These are phyloP conservation scores for Parazoanthus darwini DNA, from an alignment of 92 coral and sea anemone genomes.

Conservation along the genomic window DNA sequence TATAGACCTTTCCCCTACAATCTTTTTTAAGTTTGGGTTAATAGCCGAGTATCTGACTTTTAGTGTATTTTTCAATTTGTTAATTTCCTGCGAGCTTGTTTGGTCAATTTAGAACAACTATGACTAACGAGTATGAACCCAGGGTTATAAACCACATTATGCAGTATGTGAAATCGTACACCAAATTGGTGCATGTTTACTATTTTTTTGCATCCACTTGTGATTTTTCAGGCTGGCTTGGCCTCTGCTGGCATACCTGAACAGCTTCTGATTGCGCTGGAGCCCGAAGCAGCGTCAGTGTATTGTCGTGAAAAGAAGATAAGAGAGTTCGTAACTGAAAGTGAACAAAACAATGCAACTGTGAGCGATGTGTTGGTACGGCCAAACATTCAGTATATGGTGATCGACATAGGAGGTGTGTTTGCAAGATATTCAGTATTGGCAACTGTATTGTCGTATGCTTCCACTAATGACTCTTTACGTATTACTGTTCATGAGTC, in stretches of 20 bases:
- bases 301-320: constrained; percentile 60
- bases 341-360: constrained; percentile 6
- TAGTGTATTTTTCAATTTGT: too few relatives aligned
- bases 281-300: constrained; percentile 70
- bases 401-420: constrained; percentile 55
- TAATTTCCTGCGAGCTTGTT: too few relatives aligned
- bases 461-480: too few relatives aligned
- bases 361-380: constrained; percentile 22
- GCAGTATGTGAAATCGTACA: background rate
- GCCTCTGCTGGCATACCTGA: constrained; percentile 60
- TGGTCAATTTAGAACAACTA: too few relatives aligned
- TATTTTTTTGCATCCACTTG: background rate
- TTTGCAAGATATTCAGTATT: background rate
- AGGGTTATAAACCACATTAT: background rate
- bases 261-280: constrained; percentile 64
- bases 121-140: too few relatives aligned
- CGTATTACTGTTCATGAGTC: too few relatives aligned
- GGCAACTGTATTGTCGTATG: too few relatives aligned
- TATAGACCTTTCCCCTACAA: too few relatives aligned
- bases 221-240: constrained; percentile 52
- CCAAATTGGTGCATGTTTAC: background rate
- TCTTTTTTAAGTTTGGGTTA: too few relatives aligned
- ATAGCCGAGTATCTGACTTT: too few relatives aligned
- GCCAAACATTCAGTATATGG: constrained; percentile 46
- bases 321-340: constrained; percentile 42